These are phyloP conservation scores for Setophaga coronata DNA, from an alignment of 2,113 vertebrate genomes.

Conservation along the genomic window DNA sequence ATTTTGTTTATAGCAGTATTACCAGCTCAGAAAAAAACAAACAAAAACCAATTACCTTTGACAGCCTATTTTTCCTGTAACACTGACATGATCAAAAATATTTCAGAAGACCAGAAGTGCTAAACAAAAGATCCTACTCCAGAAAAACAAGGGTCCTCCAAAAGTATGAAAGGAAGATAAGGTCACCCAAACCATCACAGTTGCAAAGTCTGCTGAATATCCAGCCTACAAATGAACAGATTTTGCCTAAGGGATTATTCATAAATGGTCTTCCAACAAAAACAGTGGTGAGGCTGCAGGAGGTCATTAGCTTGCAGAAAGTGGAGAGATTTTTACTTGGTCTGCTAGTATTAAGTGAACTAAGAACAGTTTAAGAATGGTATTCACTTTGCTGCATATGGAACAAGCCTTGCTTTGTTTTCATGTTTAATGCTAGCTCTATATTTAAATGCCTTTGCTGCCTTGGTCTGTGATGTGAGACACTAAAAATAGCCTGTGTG, in stretches of 20 bases:
- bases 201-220: not conserved
- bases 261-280: conserved; percentile 23
- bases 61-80: not conserved
- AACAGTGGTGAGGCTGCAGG: not conserved
- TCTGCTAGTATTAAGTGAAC: not conserved
- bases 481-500: not conserved
- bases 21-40: not conserved
- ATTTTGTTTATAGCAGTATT: not conserved
- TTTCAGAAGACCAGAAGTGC: not conserved
- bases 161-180: not conserved
- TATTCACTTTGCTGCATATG: not conserved
- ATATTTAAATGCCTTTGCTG: conserved; percentile 19
- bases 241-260: conserved; percentile 17
- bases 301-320: not conserved
- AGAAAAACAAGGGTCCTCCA: not conserved
- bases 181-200: not conserved
- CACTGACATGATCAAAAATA: not conserved
- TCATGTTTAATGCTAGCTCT: conserved; percentile 19
- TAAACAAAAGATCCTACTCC: not conserved
- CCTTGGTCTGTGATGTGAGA: not conserved
- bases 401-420: conserved; percentile 53
- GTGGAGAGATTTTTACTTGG: not conserved
- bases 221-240: not conserved
- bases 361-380: not conserved
- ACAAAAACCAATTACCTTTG: not conserved